phyloP scores from a whole-genome alignment of 2,113 vertebrate species.

The Psephotus haematonotus region DNA sequence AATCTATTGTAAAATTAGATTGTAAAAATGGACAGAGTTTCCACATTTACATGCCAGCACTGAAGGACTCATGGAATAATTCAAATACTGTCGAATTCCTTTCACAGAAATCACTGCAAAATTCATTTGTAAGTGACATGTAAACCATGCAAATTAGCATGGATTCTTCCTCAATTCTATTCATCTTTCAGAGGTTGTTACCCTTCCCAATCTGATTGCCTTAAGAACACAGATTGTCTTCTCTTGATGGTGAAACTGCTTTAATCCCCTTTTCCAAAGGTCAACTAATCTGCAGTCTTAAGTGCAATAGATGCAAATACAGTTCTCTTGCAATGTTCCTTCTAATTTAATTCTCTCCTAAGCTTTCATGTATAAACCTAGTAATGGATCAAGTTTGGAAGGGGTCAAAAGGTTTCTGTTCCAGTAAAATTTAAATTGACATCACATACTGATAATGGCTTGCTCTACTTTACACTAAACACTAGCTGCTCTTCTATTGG shows the following conservation, averaged over 20 bases:
- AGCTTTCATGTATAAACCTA: conserved; percentile 67
- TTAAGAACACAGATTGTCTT: conserved; percentile 67
- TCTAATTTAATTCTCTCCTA: conserved; percentile 76
- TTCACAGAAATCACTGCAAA: conserved; percentile 44
- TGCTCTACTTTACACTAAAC: conserved; percentile 54
- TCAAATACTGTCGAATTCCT: conserved; percentile 28
- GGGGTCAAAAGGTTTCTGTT: conserved; percentile 70
- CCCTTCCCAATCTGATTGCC: conserved; percentile 61
- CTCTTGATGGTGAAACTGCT: conserved; percentile 69
- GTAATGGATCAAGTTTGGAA: conserved; percentile 73
- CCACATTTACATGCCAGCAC: conserved; percentile 47
- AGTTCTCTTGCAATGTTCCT: conserved; percentile 60
- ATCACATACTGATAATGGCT: conserved; percentile 56
- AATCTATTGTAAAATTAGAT: conserved; percentile 79
- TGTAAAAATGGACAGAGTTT: conserved; percentile 68
- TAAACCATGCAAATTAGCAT: conserved; percentile 54
- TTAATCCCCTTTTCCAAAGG: conserved; percentile 67
- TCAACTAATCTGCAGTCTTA: conserved; percentile 75
- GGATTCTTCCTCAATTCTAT: conserved; percentile 51
- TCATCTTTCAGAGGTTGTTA: conserved; percentile 62
- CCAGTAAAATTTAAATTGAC: conserved; percentile 73
- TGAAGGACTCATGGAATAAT: conserved; percentile 42
- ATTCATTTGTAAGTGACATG: conserved; percentile 51
- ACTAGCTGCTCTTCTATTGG: conserved; percentile 12
- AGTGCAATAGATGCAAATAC: conserved; percentile 76